A percentile compares a stretch with the other conserved stretches of the same genome.
These are phyloP conservation scores for Amphiprion ocellaris DNA, from an alignment of 2,113 vertebrate species.

Conservation along the genomic window DNA sequence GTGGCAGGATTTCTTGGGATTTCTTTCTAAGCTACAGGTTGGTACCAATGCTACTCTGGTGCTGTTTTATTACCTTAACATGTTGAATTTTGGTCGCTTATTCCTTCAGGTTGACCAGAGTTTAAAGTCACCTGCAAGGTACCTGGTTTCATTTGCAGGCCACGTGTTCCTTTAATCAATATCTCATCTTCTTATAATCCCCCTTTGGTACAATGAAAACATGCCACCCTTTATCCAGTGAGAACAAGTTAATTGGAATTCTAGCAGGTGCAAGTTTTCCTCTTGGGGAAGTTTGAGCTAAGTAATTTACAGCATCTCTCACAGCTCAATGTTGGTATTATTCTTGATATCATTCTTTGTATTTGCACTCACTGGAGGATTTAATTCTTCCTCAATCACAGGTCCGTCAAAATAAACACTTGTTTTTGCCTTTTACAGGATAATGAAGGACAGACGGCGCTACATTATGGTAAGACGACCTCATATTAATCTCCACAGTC, in stretches of 20 bases:
- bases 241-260: slow-evolving; percentile 27
- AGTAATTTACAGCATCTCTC: slow-evolving; percentile 21
- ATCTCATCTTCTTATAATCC: slow-evolving; percentile 74
- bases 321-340: neutral
- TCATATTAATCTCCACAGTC: neutral
- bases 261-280: slow-evolving; percentile 37
- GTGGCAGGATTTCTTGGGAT: neutral
- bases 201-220: slow-evolving; percentile 40
- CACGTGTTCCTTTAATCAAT: slow-evolving; percentile 69
- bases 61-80: neutral
- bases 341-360: slow-evolving; percentile 15
- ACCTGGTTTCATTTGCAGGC: slow-evolving; percentile 55
- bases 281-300: slow-evolving; percentile 8
- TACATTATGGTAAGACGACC: slow-evolving; percentile 95
- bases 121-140: slow-evolving; percentile 38
- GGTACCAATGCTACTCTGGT: neutral
- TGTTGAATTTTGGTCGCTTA: neutral
- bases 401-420: slow-evolving; percentile 42
- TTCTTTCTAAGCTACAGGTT: neutral
- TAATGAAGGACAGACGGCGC: slow-evolving; percentile 95
- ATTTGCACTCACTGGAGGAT: slow-evolving; percentile 12
- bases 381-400: slow-evolving; percentile 37
- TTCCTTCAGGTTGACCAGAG: slow-evolving; percentile 23
- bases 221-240: slow-evolving; percentile 2
- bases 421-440: slow-evolving; percentile 88